Evolutionary conservation across 1,140 invertebrate genomes (phyloP).

Genomic region (Drosophila lacteicornis): DNA sequence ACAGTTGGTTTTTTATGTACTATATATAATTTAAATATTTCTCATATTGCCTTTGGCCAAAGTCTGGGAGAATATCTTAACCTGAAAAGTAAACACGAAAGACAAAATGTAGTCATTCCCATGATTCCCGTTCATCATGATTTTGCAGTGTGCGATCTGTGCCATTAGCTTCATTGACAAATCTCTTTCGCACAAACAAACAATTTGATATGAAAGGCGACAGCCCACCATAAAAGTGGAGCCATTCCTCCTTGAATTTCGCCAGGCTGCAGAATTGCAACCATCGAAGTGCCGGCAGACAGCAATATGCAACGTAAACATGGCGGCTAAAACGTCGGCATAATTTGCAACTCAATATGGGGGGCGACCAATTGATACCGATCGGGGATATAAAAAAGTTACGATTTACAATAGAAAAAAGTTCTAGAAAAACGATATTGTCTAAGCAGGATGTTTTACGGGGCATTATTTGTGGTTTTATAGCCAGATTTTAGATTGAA

Average conservation of each 20-base stretch:
- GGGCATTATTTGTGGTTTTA: not conserved
- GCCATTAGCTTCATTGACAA: conserved; percentile 29
- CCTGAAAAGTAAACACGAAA: not conserved
- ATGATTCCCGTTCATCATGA: conserved; percentile 1
- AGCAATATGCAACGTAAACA: conserved; percentile 56
- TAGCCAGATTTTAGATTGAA: not conserved
- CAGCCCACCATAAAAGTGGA: conserved; percentile 7
- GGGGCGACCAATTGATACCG: conserved; percentile 5
- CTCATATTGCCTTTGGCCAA: not conserved
- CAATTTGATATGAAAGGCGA: conserved; percentile 31
- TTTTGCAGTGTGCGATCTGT: conserved; percentile 27
- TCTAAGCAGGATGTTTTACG: not conserved
- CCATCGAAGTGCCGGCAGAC: conserved; percentile 25
- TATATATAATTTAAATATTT: not conserved
- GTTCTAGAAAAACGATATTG: not conserved
- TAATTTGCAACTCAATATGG: conserved; percentile 60
- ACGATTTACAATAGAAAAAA: not conserved
- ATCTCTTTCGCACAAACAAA: conserved; percentile 23
- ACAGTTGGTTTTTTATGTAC: not conserved
- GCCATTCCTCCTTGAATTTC: conserved; percentile 37
- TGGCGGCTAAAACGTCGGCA: conserved; percentile 64
- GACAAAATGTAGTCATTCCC: not conserved
- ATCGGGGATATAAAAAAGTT: not conserved
- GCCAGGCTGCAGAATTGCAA: conserved; percentile 26
- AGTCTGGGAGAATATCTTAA: not conserved